Percentiles rank a stretch among this genome's conserved stretches.
Evolutionary conservation across 2,888 invertebrate genomes (phyloP).

Genomic region (Harmothoe impar): DNA sequence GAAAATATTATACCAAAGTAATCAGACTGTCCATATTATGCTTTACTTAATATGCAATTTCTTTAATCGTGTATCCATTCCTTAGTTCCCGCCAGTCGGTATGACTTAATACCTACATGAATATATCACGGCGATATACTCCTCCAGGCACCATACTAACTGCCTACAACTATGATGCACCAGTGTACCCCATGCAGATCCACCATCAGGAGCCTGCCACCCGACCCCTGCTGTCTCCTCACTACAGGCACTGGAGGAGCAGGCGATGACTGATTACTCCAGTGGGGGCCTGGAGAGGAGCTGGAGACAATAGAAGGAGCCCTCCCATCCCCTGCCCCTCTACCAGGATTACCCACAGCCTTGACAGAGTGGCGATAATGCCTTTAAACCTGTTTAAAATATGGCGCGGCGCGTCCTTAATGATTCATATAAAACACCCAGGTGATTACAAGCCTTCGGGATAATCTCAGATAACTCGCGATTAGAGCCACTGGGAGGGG

Average conservation of each 20-base stretch:
- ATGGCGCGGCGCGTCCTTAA: conserved; percentile 39
- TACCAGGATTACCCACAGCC: conserved; percentile 30
- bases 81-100: too few species aligned
- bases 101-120: too few species aligned
- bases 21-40: too few species aligned
- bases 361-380: conserved; percentile 53
- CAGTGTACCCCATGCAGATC: too few species aligned
- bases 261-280: conserved; percentile 11
- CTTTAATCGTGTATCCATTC: too few species aligned
- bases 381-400: conserved; percentile 60
- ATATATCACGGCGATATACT: too few species aligned
- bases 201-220: too few species aligned
- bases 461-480: conserved; percentile 58
- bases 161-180: too few species aligned
- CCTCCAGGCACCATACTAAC: too few species aligned
- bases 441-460: conserved; percentile 33
- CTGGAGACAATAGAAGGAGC: conserved; percentile 16
- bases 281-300: conserved; percentile 10
- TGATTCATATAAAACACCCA: conserved; percentile 57
- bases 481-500: conserved; percentile 29
- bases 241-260: neutral
- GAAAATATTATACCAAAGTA: too few species aligned
- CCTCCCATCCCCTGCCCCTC: neutral
- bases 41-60: too few species aligned
- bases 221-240: neutral